Conservation (phyloP, 2,888 invertebrate genomes). For the Drosophila anceps region DNA sequence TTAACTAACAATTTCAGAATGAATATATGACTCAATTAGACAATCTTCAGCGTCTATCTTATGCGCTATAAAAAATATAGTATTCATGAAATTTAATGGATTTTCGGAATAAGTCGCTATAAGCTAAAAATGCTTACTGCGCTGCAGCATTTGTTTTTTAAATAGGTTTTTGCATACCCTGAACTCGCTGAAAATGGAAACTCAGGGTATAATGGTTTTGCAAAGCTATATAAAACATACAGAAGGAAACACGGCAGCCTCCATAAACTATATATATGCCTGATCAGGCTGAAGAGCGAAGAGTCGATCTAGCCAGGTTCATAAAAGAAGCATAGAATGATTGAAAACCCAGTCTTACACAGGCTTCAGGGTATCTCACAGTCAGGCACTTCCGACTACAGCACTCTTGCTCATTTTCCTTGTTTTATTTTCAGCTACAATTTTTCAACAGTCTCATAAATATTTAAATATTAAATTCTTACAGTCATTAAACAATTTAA, state of each 20-base stretch:
- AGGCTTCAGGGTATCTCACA: background rate
- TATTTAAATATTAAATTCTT: conserved; percentile 16
- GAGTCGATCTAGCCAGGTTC: background rate
- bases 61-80: background rate
- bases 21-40: background rate
- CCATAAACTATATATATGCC: background rate
- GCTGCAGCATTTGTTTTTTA: background rate
- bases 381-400: background rate
- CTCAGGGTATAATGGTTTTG: background rate
- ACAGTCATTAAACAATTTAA: conserved; percentile 8
- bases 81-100: background rate
- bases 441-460: conserved; percentile 1
- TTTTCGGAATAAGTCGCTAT: background rate
- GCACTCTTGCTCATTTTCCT: background rate
- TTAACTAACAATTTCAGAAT: background rate
- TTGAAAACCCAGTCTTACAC: background rate
- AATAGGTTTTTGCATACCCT: background rate
- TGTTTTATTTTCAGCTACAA: background rate
- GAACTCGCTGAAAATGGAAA: background rate
- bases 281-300: background rate
- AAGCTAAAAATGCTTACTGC: background rate
- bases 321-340: background rate
- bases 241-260: background rate
- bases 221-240: background rate
- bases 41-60: background rate